These are phyloP conservation scores for Synergus umbraculus DNA, from an alignment of 2,888 invertebrate species.

Conservation along the genomic window DNA sequence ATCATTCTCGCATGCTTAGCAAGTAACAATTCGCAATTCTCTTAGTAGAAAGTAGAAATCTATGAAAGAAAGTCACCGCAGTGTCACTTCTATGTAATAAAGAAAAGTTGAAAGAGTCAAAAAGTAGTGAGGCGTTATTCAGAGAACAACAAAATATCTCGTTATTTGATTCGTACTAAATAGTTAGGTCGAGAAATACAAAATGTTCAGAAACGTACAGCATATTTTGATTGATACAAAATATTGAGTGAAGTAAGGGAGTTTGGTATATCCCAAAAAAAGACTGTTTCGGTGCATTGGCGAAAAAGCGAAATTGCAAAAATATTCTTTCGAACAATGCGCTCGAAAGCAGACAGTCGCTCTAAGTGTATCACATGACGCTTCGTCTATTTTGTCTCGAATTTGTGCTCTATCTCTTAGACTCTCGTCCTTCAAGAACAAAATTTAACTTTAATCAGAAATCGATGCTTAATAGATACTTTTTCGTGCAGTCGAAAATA, in stretches of 20 bases:
- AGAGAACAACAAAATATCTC: background rate
- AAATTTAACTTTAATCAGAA: constrained; percentile 42
- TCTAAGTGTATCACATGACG: constrained; percentile 63
- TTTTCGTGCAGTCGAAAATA: constrained; percentile 14
- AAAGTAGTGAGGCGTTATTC: constrained; percentile 20
- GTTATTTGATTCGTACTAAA: background rate
- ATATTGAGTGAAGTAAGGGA: constrained; percentile 10
- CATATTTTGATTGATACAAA: background rate
- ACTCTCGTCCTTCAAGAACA: constrained; percentile 45
- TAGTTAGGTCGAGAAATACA: background rate
- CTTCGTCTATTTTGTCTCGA: constrained; percentile 60
- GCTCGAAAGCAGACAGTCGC: constrained; percentile 58
- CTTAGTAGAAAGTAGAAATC: constrained; percentile 36
- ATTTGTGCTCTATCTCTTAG: constrained; percentile 53
- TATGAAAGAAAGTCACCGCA: constrained; percentile 32
- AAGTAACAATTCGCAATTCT: constrained; percentile 28
- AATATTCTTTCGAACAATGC: constrained; percentile 43
- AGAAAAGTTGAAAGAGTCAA: constrained; percentile 37
- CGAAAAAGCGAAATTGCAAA: constrained; percentile 46
- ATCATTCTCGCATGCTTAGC: constrained; percentile 4
- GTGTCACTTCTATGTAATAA: constrained; percentile 23
- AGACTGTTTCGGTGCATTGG: constrained; percentile 45
- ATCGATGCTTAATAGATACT: constrained; percentile 32
- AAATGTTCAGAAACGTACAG: background rate
- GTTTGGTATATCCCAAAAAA: background rate